Percentiles rank a stretch among this genome's conserved stretches.
Conservation (phyloP, 1,140 invertebrate genomes). For the Aphis gossypii region DNA sequence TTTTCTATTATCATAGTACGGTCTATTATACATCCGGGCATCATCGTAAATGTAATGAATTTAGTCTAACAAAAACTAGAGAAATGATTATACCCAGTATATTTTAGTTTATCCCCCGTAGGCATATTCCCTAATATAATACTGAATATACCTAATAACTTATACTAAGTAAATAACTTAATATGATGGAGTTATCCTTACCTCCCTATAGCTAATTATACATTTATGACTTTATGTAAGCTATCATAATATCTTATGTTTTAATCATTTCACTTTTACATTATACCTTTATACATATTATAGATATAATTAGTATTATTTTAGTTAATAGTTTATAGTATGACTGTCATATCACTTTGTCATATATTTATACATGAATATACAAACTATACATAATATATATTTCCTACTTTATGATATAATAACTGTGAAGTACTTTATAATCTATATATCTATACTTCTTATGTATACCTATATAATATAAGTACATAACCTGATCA, state of each 20-base stretch:
- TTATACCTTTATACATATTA: not conserved
- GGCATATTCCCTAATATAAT: not conserved
- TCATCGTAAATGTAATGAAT: not conserved
- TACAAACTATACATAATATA: too few relatives aligned
- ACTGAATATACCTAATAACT: not conserved
- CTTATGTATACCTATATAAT: not conserved
- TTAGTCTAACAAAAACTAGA: too few relatives aligned
- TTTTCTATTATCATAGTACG: not conserved
- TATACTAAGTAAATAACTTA: not conserved
- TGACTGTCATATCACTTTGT: too few relatives aligned
- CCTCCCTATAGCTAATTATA: too few relatives aligned
- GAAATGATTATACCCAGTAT: not conserved
- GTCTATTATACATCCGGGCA: not conserved
- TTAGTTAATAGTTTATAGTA: not conserved
- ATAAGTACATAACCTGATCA: not conserved
- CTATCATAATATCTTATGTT: not conserved
- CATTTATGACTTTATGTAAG: too few relatives aligned
- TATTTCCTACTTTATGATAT: not conserved
- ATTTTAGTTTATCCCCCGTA: too few relatives aligned
- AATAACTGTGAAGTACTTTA: not conserved
- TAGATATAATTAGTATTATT: not conserved
- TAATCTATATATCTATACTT: not conserved
- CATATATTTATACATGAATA: too few relatives aligned
- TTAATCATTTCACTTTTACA: not conserved
- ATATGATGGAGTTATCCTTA: not conserved